These are phyloP conservation scores for Anolis apletophallus DNA, from an alignment of 2,797 vertebrate species.

Conservation along the genomic window DNA sequence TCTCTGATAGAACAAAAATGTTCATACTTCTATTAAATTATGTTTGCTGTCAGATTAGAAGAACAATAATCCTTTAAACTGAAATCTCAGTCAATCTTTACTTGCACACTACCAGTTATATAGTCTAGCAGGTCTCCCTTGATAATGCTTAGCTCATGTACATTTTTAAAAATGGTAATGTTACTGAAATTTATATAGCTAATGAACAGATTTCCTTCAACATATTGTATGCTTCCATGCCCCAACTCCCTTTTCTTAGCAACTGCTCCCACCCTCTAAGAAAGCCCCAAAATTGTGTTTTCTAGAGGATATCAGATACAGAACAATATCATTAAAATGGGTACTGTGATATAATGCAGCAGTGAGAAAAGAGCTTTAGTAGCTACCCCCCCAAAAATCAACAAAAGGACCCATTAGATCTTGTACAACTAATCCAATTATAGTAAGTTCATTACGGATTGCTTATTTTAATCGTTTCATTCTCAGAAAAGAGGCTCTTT, in stretches of 20 bases:
- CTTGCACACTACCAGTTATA: no score
- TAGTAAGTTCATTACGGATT: conserved; percentile 38
- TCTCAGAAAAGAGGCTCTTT: conserved; percentile 54
- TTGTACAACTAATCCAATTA: conserved; percentile 44
- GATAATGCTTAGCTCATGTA: background rate
- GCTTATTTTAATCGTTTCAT: conserved; percentile 43
- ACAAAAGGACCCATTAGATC: conserved; percentile 16
- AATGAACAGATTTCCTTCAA: background rate
- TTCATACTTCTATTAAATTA: no score
- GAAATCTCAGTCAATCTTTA: no score
- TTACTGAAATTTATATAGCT: background rate
- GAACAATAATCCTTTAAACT: no score
- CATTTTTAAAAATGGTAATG: background rate
- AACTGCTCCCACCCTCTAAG: background rate
- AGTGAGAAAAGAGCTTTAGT: conserved; percentile 2
- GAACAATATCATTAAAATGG: background rate
- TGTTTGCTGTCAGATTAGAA: no score
- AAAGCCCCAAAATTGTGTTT: background rate
- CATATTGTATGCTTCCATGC: background rate
- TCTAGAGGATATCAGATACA: background rate
- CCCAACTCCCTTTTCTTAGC: background rate
- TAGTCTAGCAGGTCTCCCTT: background rate
- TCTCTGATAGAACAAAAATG: no score
- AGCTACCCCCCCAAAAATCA: background rate
- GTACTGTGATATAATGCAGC: background rate